A percentile compares a stretch with the other conserved stretches of the same genome.
Evolutionary conservation across 1,140 invertebrate species (phyloP).

Genomic region (Araneus ventricosus): DNA sequence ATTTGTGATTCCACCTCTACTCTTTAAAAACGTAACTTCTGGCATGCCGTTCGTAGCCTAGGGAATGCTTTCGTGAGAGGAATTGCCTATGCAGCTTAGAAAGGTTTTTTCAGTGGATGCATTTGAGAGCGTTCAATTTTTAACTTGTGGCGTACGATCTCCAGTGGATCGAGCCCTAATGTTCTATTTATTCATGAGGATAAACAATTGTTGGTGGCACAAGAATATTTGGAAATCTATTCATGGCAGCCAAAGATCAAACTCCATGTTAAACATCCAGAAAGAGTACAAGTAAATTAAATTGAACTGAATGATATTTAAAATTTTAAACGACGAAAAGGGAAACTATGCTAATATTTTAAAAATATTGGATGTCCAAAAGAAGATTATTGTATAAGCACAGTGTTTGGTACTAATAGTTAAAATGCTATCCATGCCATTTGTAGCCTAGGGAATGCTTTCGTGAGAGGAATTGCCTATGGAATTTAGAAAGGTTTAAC

Average conservation of each 20-base stretch:
- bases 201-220: neutral
- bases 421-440: too few species aligned
- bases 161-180: neutral
- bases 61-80: neutral
- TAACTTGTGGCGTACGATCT: neutral
- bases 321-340: neutral
- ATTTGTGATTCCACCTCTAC: conserved; percentile 27
- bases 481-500: too few species aligned
- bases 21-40: neutral
- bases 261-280: neutral
- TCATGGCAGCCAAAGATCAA: neutral
- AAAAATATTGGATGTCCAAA: too few species aligned
- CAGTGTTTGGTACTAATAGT: too few species aligned
- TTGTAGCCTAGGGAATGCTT: too few species aligned
- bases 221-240: neutral
- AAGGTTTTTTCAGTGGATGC: neutral
- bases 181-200: conserved; percentile 10
- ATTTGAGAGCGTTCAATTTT: neutral
- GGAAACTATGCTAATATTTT: too few species aligned
- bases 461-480: too few species aligned
- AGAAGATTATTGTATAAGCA: too few species aligned
- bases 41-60: conserved; percentile 30
- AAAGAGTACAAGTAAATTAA: neutral
- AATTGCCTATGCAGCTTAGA: neutral
- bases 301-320: neutral